Percentiles rank a stretch among this genome's conserved stretches.
phyloP scores from a whole-genome alignment of 1,140 invertebrate genomes.

The Drosophila tristis region DNA sequence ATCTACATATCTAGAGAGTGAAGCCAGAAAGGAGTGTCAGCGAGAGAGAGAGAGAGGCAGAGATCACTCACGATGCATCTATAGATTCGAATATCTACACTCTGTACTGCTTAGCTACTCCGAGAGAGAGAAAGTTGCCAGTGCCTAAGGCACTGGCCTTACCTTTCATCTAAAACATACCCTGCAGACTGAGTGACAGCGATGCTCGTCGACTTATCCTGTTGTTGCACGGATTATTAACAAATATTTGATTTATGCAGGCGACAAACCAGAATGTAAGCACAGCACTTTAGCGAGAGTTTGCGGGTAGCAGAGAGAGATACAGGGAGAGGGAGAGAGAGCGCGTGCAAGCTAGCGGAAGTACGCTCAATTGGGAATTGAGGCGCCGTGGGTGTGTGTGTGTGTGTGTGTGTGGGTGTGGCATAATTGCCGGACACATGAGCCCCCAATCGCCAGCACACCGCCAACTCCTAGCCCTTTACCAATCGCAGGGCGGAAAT shows the following conservation, averaged over 20 bases:
- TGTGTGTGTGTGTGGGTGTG: slow-evolving; percentile 27
- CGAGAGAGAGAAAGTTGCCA: too few species aligned
- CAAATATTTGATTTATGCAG: slow-evolving; percentile 72
- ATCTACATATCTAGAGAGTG: too few species aligned
- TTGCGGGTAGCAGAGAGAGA: too few species aligned
- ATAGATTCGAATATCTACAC: too few species aligned
- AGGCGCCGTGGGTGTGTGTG: not conserved
- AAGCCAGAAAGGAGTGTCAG: not conserved
- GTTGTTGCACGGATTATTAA: slow-evolving; percentile 43
- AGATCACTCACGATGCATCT: too few species aligned
- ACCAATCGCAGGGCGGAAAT: slow-evolving; percentile 49
- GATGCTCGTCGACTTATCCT: not conserved
- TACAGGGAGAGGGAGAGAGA: not conserved
- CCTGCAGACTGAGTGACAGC: too few species aligned
- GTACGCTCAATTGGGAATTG: slow-evolving; percentile 2
- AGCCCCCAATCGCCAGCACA: not conserved
- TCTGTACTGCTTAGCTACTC: too few species aligned
- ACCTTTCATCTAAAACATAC: too few species aligned
- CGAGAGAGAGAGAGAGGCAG: not conserved
- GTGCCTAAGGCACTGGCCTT: too few species aligned
- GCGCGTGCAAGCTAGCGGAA: not conserved
- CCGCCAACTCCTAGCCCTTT: too few species aligned
- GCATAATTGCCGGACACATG: slow-evolving; percentile 58
- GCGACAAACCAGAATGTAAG: slow-evolving; percentile 23
- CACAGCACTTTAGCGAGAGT: too few species aligned